Evolutionary conservation across 2,797 vertebrate species (phyloP), one percentile per base, ranked within the genome.

Genomic region (Knipowitschia caucasica): DNA sequence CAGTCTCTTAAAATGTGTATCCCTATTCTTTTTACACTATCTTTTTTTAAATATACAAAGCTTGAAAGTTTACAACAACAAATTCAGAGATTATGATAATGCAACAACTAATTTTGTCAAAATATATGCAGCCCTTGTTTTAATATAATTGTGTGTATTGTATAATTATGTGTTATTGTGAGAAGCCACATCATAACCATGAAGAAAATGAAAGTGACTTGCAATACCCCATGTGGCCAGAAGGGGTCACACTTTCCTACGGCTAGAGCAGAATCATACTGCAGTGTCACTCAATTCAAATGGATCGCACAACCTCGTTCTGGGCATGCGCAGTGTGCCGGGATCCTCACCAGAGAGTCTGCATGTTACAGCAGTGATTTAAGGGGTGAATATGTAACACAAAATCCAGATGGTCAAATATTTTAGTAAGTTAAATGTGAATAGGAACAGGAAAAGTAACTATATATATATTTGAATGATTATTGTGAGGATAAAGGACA

Each of bases 231-330:
- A 7, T 50, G 27, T 47, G 55, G 9, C 87, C 84, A 85, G 74
- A 55, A 69, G 86, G 78, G 51, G 84, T 75, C 84, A 76, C 79
- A 55, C 21, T 50, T 53, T 56, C 35, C 59, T 68, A 56, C 53
- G 11, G 35, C 38, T 55, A 35, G 54, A 43, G 30, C 61, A 50
- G 46, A 38, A 51, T 80, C 54, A 75, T 66, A 79, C 78, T 80
- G 84, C 86, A 84, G 78, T 78, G 80, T 77, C 81, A 77, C 64
- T 71, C 60, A 71, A 53, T 71, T 78, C 58, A 73, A 66, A 80
- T 55, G 67, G 64, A 49, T n/a, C 77, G 64, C 54, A 72, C 56
- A 46, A 49, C 53, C 55, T 75, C 67, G 47, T 34, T 42, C 53
- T 0, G 46, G 62, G 56, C 78, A 81, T 77, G 78, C 50, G 61